These are phyloP conservation scores for Platanista minor DNA, from an alignment of 2,113 vertebrate species.

Conservation along the genomic window DNA sequence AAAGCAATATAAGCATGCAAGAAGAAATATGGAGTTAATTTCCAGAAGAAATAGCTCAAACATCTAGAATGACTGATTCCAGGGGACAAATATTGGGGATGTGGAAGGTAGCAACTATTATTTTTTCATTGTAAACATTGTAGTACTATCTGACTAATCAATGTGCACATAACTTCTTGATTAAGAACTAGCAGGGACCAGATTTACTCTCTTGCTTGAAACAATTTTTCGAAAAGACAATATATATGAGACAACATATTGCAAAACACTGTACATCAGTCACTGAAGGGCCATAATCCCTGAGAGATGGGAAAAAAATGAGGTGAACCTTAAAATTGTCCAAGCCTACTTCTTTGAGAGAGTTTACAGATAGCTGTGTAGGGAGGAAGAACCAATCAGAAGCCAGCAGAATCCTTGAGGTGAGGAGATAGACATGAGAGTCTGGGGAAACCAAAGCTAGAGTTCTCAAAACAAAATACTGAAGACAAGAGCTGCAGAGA, in stretches of 20 bases:
- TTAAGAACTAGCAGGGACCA: no score
- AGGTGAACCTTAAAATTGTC: no score
- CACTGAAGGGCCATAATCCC: no score
- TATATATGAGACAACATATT: no score
- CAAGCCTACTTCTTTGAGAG: neutral
- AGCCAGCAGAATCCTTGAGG: neutral
- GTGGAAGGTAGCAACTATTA: neutral
- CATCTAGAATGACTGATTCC: neutral
- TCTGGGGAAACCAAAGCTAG: neutral
- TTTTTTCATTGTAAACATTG: neutral
- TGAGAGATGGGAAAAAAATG: no score
- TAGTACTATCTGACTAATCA: neutral
- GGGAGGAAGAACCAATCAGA: neutral
- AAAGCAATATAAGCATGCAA: neutral
- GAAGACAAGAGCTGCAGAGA: neutral
- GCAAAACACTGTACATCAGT: no score
- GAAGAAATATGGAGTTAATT: neutral
- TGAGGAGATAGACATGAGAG: neutral
- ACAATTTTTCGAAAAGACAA: no score
- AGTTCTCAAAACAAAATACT: neutral
- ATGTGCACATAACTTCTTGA: no score
- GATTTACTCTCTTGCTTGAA: no score
- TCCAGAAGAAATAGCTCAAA: neutral
- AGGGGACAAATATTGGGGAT: neutral
- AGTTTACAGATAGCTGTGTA: neutral